phyloP scores from a whole-genome alignment of 2,797 vertebrate species.

The Sebastes alutus region DNA sequence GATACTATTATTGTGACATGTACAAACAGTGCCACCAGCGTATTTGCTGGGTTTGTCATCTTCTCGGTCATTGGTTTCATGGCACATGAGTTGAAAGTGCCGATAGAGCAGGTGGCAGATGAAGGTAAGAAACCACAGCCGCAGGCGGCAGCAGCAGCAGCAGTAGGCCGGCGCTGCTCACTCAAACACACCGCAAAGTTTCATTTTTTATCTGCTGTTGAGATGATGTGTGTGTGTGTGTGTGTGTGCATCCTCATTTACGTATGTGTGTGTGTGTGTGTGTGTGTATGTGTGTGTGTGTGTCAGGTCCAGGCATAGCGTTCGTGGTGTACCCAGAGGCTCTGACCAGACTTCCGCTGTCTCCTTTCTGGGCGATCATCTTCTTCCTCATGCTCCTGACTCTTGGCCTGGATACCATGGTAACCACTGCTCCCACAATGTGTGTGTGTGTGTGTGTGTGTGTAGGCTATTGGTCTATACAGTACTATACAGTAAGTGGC shows the following conservation, averaged over 20 bases:
- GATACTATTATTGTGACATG: slow-evolving; percentile 96
- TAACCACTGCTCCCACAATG: slow-evolving; percentile 71
- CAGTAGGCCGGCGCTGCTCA: not conserved
- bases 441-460: slow-evolving; percentile 11
- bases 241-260: not conserved
- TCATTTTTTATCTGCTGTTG: not conserved
- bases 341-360: slow-evolving; percentile 94
- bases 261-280: not conserved
- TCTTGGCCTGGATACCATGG: slow-evolving; percentile 97
- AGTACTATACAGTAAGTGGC: no score
- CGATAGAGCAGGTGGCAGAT: slow-evolving; percentile 97
- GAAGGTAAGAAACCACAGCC: slow-evolving; percentile 86
- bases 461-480: not conserved
- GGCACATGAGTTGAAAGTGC: slow-evolving; percentile 97
- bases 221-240: not conserved
- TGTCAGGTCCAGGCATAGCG: slow-evolving; percentile 94
- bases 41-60: slow-evolving; percentile 99
- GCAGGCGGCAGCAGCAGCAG: not conserved
- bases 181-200: slow-evolving; percentile 2
- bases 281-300: slow-evolving; percentile 26
- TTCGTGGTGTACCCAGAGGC: slow-evolving; percentile 99
- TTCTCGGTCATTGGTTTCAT: slow-evolving; percentile 99
- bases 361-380: slow-evolving; percentile 98
- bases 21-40: slow-evolving; percentile 97
- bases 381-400: slow-evolving; percentile 99